Percentiles rank a stretch among this genome's conserved stretches.
These are phyloP conservation scores for Cheirogaleus major DNA, from an alignment of 2,797 vertebrate species.

Conservation along the genomic window DNA sequence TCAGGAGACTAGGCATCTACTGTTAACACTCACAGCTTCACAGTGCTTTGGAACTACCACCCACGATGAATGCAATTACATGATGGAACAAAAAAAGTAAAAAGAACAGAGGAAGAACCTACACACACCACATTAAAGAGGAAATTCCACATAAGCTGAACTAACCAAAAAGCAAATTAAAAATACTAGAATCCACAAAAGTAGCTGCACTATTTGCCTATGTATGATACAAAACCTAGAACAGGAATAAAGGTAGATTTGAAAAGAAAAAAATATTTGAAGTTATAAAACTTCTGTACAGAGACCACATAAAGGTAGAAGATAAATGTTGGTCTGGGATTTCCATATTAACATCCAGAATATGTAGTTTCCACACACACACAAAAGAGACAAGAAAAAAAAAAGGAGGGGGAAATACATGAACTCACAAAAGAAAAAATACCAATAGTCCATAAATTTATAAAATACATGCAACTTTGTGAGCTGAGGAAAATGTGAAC, in stretches of 20 bases:
- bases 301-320: background rate
- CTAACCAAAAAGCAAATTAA: background rate
- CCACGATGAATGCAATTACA: background rate
- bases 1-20: background rate
- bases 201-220: background rate
- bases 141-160: background rate
- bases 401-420: background rate
- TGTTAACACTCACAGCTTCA: background rate
- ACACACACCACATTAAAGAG: background rate
- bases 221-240: background rate
- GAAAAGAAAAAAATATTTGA: background rate
- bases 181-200: background rate
- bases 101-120: background rate
- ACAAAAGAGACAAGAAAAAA: background rate
- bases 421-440: background rate
- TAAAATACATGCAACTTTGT: background rate
- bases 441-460: background rate
- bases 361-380: background rate
- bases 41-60: background rate
- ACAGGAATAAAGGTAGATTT: background rate
- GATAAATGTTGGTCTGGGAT: background rate
- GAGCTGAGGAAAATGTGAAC: background rate
- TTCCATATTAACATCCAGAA: background rate
- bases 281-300: background rate
- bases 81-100: background rate